Percentiles rank a stretch among this genome's conserved stretches.
Conservation (phyloP, 2,113 vertebrate species). For the Hyperopisus bebe region DNA sequence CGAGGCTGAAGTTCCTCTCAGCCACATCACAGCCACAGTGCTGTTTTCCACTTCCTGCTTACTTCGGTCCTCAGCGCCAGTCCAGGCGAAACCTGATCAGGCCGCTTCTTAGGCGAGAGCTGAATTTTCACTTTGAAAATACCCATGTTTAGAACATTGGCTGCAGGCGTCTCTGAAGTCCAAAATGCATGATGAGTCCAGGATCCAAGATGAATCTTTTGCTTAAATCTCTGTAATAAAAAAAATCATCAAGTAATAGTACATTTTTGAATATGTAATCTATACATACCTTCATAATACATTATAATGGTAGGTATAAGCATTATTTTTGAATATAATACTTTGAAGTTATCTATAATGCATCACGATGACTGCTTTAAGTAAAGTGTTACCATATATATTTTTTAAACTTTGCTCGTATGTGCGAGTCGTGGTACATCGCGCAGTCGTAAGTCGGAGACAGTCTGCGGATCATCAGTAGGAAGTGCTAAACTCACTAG, state of each 20-base stretch:
- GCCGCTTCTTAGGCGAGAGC: neutral
- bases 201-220: neutral
- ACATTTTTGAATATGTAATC: neutral
- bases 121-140: neutral
- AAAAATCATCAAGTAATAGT: neutral
- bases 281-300: neutral
- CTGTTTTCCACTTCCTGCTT: neutral
- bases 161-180: neutral
- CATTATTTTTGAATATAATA: no score
- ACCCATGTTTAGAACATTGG: neutral
- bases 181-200: neutral
- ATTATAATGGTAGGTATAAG: neutral
- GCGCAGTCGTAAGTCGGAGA: no score
- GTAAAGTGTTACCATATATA: neutral
- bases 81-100: neutral
- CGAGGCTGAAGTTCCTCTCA: neutral
- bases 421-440: neutral
- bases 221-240: neutral
- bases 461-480: neutral
- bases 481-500: neutral
- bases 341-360: neutral
- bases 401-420: neutral
- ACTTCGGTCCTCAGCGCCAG: neutral
- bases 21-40: neutral
- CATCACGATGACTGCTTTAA: neutral